Base-by-base conservation (phyloP, 2,888 invertebrate species). In the Synanthedon tipuliformis region DNA sequence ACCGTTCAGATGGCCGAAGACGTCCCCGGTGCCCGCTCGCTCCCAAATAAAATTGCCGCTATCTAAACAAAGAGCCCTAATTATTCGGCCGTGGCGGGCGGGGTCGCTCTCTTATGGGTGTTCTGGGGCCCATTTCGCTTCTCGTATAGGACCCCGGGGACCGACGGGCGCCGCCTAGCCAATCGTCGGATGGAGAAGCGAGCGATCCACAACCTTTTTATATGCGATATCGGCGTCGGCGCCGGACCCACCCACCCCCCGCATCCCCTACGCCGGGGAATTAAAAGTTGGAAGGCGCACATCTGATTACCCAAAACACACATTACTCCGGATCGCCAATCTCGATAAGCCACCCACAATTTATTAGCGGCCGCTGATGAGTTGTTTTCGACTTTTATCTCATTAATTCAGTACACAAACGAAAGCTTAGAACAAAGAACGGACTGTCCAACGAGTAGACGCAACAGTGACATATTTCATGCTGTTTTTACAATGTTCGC, bases 81-180 rank as follows among this genome's bases (percentile, higher is more conserved):
- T 90, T 90, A 89, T 89, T 88, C 89, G 89, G 86, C 86, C 86
- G 86, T 86, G 88, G 88, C 86, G 86, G 88, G 89, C 89, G 89
- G 90, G 90, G 90, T 89, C 89, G 89, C 87, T 89, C 89, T 88
- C 89, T 90, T 90, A 90, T 90, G 89, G 89, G 90, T 89, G 90
- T 89, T 89, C 88, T 81, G 90, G 90, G 90, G 89, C 89, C 89
- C 89, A 90, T 90, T 90, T 89, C 86, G 88, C 87, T 88, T 85
- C 85, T 86, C 88, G 89, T 89, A 90, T 90, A 89, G 88, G 89
- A 78, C 88, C 89, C 89, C 75, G 69, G 85, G 83, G 90, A 89
- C 75, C 80, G 78, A 79, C 86, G 85, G 87, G 89, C 87, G 88
- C 89, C 89, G 89, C 89, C 90, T 89, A 89, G 89, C 89, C 89